Evolutionary conservation across 2,888 invertebrate genomes (phyloP).

Genomic region (Spilosoma lubricipeda): DNA sequence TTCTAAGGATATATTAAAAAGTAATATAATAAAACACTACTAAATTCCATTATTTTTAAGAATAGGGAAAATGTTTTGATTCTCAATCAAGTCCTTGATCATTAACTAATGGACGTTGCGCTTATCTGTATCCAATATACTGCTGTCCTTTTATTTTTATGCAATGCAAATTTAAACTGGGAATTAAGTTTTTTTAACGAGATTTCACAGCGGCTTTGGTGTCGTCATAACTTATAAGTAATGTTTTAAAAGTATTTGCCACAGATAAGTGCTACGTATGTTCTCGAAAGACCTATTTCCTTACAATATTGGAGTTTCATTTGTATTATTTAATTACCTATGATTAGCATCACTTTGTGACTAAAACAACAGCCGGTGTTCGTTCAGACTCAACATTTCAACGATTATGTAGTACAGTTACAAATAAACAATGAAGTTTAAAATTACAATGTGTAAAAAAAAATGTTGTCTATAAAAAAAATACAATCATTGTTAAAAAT

Average conservation of each 20-base stretch:
- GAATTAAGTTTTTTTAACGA: not conserved
- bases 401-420: conserved; percentile 22
- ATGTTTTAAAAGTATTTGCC: not conserved
- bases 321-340: conserved; percentile 35
- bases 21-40: conserved; percentile 33
- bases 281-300: conserved; percentile 1
- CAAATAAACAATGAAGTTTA: conserved; percentile 10
- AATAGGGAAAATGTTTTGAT: conserved; percentile 30
- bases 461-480: too few relatives aligned
- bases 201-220: not conserved
- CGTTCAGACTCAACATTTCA: conserved; percentile 29
- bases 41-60: conserved; percentile 31
- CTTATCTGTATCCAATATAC: not conserved
- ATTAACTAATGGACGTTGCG: not conserved
- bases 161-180: not conserved
- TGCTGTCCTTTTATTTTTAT: not conserved
- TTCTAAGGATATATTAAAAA: conserved; percentile 34
- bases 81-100: conserved; percentile 30
- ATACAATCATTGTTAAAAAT: not conserved
- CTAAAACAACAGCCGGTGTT: conserved; percentile 36
- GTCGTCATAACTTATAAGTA: not conserved
- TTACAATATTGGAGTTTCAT: conserved; percentile 31
- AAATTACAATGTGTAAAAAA: not conserved
- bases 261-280: not conserved
- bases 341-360: conserved; percentile 47